Conservation (phyloP, 2,797 vertebrate species). For the Myotis findleyi region DNA sequence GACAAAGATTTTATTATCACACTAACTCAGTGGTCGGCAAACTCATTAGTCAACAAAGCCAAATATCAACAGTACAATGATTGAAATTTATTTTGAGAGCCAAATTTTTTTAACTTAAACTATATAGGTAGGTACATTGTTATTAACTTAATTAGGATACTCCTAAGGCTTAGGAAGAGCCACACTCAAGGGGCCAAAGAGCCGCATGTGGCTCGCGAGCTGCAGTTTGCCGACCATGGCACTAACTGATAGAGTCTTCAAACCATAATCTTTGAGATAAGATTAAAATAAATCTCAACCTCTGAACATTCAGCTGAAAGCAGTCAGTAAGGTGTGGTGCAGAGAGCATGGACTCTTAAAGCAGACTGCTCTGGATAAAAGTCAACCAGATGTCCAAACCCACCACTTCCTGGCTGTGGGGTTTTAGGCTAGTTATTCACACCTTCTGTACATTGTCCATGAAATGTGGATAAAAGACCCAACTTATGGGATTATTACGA, state of each 20-base stretch:
- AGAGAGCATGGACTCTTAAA: background rate
- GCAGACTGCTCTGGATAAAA: background rate
- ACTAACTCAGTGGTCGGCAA: too few species aligned
- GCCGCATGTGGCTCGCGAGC: too few species aligned
- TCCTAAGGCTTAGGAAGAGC: too few species aligned
- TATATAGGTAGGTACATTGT: too few species aligned
- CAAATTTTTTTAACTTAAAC: too few species aligned
- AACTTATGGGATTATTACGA: background rate
- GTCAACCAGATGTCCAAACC: background rate
- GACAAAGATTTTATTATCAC: background rate
- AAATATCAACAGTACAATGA: too few species aligned
- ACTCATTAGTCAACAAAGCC: too few species aligned
- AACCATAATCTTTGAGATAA: background rate
- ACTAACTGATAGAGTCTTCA: background rate
- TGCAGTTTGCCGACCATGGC: too few species aligned
- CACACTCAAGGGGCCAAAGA: too few species aligned
- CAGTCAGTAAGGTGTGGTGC: background rate
- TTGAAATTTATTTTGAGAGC: too few species aligned
- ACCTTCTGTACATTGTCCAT: background rate
- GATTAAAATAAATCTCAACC: background rate
- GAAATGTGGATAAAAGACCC: background rate
- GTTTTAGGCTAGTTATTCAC: background rate
- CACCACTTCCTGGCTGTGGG: background rate
- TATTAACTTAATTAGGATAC: too few species aligned
- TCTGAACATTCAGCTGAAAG: constrained; percentile 27